These are phyloP conservation scores for Tympanuchus pallidicinctus DNA, from an alignment of 2,113 vertebrate species.

Conservation along the genomic window DNA sequence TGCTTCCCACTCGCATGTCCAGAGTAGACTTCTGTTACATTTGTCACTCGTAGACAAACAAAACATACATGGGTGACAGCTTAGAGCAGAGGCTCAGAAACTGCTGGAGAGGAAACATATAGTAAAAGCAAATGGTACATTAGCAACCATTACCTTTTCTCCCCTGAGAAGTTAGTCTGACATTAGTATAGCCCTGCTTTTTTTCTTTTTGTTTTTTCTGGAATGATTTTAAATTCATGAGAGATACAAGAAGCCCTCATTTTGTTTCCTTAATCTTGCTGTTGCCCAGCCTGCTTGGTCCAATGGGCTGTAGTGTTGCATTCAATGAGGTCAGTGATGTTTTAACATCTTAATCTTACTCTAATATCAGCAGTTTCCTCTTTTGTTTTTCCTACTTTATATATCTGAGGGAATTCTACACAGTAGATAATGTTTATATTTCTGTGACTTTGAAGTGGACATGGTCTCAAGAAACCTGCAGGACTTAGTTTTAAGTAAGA, in stretches of 20 bases:
- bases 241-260: neutral
- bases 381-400: neutral
- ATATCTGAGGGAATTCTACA: neutral
- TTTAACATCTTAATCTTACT: neutral
- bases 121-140: neutral
- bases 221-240: neutral
- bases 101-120: neutral
- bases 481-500: neutral
- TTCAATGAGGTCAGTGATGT: neutral
- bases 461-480: neutral
- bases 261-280: neutral
- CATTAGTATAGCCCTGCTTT: neutral
- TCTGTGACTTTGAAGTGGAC: neutral
- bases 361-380: neutral
- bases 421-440: neutral
- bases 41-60: neutral
- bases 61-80: neutral
- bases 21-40: neutral
- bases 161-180: neutral
- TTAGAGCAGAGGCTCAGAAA: neutral
- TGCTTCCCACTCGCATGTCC: neutral
- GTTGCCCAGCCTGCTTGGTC: neutral
- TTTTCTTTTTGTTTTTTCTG: neutral
- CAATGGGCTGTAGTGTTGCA: neutral
- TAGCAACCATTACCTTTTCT: neutral